These are phyloP conservation scores for Botia almorhae DNA, from an alignment of 2,797 vertebrate species.

Conservation along the genomic window DNA sequence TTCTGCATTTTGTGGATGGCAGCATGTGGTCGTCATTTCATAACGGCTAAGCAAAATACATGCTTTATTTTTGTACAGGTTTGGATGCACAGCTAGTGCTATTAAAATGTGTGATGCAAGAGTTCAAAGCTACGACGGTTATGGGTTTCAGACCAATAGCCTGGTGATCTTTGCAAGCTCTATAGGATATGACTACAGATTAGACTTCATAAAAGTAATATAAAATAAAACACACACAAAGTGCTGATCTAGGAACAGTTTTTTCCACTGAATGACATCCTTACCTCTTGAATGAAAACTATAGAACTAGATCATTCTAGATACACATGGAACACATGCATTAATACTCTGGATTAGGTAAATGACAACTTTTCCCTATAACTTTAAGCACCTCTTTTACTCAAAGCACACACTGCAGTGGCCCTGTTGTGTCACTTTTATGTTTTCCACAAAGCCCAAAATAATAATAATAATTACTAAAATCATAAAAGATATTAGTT, in stretches of 20 bases:
- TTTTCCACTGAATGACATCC: slow-evolving; percentile 1
- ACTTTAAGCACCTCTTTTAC: background rate
- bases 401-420: slow-evolving; percentile 17
- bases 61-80: slow-evolving; percentile 18
- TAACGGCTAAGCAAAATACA: too few relatives aligned
- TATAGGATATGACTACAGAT: background rate
- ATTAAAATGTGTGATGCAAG: background rate
- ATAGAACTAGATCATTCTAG: background rate
- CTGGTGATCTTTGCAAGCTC: background rate
- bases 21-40: slow-evolving; percentile 5
- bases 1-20: slow-evolving; percentile 19
- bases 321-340: background rate
- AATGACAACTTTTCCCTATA: background rate
- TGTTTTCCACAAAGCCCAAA: slow-evolving; percentile 18
- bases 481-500: too few relatives aligned
- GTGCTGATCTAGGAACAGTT: background rate
- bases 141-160: slow-evolving; percentile 3
- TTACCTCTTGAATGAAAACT: background rate
- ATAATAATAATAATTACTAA: slow-evolving; percentile 2
- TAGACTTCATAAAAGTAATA: background rate
- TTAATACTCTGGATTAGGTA: background rate
- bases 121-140: slow-evolving; percentile 9
- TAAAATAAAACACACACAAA: background rate
- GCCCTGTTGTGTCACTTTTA: background rate
- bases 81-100: slow-evolving; percentile 10